phyloP scores from a whole-genome alignment of 1,140 invertebrate genomes.

The Maniola jurtina region DNA sequence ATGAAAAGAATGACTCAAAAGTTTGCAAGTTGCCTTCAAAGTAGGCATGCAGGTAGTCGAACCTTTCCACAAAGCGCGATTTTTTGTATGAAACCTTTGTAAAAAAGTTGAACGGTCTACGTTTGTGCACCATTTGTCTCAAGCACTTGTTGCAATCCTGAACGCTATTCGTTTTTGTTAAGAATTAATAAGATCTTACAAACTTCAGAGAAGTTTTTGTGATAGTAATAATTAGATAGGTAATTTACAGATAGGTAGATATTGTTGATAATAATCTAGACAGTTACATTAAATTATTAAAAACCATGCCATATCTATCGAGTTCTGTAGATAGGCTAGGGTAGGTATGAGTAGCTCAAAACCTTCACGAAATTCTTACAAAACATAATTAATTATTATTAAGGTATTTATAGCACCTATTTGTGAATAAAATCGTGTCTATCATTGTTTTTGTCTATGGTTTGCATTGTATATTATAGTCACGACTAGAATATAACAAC shows the following conservation, averaged over 20 bases:
- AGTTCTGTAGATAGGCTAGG: too few relatives aligned
- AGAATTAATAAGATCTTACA: background rate
- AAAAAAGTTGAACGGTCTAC: conserved; percentile 41
- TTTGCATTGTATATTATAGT: background rate
- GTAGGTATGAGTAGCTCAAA: too few relatives aligned
- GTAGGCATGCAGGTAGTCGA: conserved; percentile 55
- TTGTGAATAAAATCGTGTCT: background rate
- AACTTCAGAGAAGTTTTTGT: background rate
- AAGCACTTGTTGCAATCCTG: conserved; percentile 45
- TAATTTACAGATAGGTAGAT: too few relatives aligned
- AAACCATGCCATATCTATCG: too few relatives aligned
- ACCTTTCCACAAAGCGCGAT: conserved; percentile 47
- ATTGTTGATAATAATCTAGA: too few relatives aligned
- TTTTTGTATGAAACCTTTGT: conserved; percentile 61
- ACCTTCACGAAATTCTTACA: background rate
- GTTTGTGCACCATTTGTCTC: conserved; percentile 37
- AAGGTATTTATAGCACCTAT: background rate
- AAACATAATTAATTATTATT: background rate
- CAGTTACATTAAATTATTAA: too few relatives aligned
- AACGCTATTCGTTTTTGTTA: background rate
- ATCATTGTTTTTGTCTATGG: conserved; percentile 12
- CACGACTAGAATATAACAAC: background rate
- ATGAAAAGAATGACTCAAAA: conserved; percentile 9
- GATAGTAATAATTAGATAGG: too few relatives aligned
- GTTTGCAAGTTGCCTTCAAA: conserved; percentile 37